Percentiles rank a stretch among this genome's conserved stretches.
Evolutionary conservation across 2,113 vertebrate species (phyloP).

Genomic region (Kryptolebias marmoratus): DNA sequence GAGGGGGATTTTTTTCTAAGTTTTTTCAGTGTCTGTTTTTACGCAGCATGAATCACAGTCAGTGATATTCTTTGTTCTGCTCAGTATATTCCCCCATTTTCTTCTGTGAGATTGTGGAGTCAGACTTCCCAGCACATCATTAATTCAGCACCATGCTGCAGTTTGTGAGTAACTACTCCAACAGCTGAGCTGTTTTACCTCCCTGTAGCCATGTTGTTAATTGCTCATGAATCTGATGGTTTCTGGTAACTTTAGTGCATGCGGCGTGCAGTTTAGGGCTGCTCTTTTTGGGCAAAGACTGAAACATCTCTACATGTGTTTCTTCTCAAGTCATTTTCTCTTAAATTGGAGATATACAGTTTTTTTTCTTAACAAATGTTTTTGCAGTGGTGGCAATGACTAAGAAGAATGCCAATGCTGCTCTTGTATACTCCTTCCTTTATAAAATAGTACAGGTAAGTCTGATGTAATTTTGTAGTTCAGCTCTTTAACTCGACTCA

Average conservation of each 20-base stretch:
- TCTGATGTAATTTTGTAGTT: constrained; percentile 5
- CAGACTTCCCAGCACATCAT: constrained; percentile 50
- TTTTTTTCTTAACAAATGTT: constrained; percentile 66
- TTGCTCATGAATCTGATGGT: constrained; percentile 32
- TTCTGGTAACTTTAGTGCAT: constrained; percentile 30
- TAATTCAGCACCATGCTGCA: constrained; percentile 59
- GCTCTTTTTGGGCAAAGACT: not conserved
- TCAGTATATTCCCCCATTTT: constrained; percentile 3
- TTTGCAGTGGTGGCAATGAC: constrained; percentile 83
- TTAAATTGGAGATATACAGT: not conserved
- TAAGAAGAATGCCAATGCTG: constrained; percentile 85
- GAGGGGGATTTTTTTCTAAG: constrained; percentile 11
- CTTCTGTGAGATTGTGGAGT: constrained; percentile 18
- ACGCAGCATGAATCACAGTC: constrained; percentile 30
- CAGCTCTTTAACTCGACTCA: not conserved
- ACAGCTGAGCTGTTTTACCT: constrained; percentile 40
- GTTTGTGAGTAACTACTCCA: constrained; percentile 43
- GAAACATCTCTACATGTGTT: not conserved
- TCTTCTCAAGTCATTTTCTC: not conserved
- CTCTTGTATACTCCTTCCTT: constrained; percentile 84
- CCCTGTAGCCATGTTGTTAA: constrained; percentile 50
- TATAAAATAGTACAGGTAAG: constrained; percentile 85
- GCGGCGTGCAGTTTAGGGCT: constrained; percentile 28
- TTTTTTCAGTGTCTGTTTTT: constrained; percentile 19
- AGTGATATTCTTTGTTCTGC: constrained; percentile 22